phyloP scores from a whole-genome alignment of 2,797 vertebrate species.

The Platalea minor region DNA sequence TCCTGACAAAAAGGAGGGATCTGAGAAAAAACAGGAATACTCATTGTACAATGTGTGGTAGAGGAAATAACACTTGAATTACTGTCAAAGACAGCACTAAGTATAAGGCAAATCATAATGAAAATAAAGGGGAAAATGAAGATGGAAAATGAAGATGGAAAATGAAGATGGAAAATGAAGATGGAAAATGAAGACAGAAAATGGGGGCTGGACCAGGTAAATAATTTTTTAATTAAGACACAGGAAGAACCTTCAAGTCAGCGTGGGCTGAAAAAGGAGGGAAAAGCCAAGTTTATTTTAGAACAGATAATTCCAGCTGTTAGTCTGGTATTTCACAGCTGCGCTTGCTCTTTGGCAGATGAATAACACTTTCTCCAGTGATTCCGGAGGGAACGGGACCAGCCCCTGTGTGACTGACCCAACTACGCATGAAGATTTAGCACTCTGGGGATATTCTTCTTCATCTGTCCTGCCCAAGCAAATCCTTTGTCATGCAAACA shows the following conservation, averaged over 20 bases:
- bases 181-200: neutral
- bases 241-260: neutral
- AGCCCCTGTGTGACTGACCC: neutral
- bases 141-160: neutral
- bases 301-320: neutral
- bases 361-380: neutral
- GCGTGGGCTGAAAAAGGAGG: neutral
- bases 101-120: neutral
- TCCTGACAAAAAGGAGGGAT: neutral
- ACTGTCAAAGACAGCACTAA: neutral
- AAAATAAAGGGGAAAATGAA: neutral
- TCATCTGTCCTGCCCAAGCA: neutral
- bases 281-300: neutral
- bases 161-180: neutral
- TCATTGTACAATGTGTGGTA: neutral
- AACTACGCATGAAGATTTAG: neutral
- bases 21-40: neutral
- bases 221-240: neutral
- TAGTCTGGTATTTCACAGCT: neutral
- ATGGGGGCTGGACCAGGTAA: neutral
- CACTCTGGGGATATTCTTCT: neutral
- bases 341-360: neutral
- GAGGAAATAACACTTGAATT: neutral
- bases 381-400: neutral
- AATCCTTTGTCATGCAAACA: neutral